Evolutionary conservation across 2,113 vertebrate species (phyloP).

Genomic region (Poicephalus gulielmi): DNA sequence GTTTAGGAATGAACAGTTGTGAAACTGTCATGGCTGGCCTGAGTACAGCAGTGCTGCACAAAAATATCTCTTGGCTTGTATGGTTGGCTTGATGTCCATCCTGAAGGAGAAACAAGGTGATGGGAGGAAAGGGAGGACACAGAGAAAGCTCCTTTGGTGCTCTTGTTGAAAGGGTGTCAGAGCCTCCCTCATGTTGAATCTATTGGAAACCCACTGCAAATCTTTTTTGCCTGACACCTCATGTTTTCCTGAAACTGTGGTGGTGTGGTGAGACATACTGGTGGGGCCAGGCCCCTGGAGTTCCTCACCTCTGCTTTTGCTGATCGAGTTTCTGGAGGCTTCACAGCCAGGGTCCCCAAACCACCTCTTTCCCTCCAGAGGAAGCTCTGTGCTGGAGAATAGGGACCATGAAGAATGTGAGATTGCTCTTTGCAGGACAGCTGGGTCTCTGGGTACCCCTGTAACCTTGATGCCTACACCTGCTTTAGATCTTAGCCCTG

Average conservation of each 20-base stretch:
- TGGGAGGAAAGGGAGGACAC: background rate
- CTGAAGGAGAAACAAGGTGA: background rate
- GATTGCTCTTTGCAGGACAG: background rate
- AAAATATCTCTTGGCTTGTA: background rate
- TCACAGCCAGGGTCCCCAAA: background rate
- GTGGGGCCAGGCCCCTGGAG: background rate
- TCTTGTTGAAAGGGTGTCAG: background rate
- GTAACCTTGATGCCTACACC: background rate
- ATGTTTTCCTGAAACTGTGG: background rate
- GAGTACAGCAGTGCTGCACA: rapidly evolving
- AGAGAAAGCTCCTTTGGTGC: background rate
- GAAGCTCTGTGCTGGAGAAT: background rate
- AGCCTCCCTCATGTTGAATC: background rate
- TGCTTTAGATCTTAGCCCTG: background rate
- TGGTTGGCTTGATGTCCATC: background rate
- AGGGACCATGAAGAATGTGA: background rate
- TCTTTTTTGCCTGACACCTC: rapidly evolving
- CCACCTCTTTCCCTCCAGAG: background rate
- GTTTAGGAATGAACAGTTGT: background rate
- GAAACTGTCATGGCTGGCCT: background rate
- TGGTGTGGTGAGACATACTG: background rate
- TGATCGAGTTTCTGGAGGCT: background rate
- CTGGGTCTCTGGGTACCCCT: background rate
- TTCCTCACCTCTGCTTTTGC: background rate
- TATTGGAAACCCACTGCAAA: background rate